Evolutionary conservation across 2,797 vertebrate species (phyloP), one percentile per base, ranked within the genome.

Genomic region (Silurus lanzhouensis): DNA sequence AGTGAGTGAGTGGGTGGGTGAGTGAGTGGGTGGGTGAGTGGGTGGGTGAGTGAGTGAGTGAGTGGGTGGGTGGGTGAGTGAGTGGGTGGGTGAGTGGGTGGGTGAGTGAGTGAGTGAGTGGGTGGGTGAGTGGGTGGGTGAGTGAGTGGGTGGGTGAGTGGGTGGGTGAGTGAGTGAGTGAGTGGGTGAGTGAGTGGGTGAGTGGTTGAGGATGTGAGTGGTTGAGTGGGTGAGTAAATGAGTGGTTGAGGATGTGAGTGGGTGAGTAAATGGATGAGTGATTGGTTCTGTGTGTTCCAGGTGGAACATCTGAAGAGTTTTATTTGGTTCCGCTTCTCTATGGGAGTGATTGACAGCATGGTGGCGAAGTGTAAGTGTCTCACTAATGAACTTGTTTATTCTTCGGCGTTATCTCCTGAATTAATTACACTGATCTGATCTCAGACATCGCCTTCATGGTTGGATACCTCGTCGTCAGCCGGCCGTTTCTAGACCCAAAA

Each of bases 321-420:
- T 91, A 98, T 99, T 92, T 95, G 97, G 89, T 99, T 99, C 90
- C 97, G 98, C 22, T 99, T 99, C 92, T 96, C 97, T 22, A 98
- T 98, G 97, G 98, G 98, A n/a, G 97, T 99, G 91, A 92, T 98
- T 89, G 98, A 99, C 93, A 97, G 93, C 87, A 96, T 99, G 71
- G 95, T 99, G 89, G 97, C 98, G 90, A 99, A 99, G 95, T 99
- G 98, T 99, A 94, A 97, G 97, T 80, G 12, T 60, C 61, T 84
- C 19, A 1, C n/a, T 46, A 5, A 63, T n/a, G 12, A 63, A 12
- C 22, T 75, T 0, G 48, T 75, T 25, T n/a, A 25, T 60, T 58
- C 9, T 38, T 77, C 20, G 44, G 44, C 27, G 20, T 12, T 78
- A 13, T 8, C 2, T 79, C 0, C 1, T 22, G 20, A 27, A 3